Evolutionary conservation across 2,888 invertebrate genomes (phyloP), one percentile per base, ranked within the genome.

Genomic region (Pegoplata infirma): DNA sequence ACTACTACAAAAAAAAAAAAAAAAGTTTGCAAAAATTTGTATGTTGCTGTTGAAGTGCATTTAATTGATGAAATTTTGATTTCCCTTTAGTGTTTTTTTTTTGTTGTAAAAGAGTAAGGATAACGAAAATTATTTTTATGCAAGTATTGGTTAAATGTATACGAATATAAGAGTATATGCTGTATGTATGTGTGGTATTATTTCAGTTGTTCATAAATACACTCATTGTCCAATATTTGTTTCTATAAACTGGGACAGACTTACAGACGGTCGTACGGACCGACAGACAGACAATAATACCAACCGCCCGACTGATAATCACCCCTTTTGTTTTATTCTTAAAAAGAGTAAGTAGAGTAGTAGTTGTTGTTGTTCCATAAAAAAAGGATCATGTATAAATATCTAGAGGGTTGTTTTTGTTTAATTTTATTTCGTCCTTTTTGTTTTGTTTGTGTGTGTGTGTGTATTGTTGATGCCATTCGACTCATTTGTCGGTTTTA

Each of bases 1-100:
- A n/a, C n/a, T n/a, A 12, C 36, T n/a, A n/a, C n/a, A 40, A 40
- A 12, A n/a, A n/a, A n/a, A 40, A 12, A 40, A n/a, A 40, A n/a
- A 40, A 40, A 2, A 12, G 4, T 40, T 40, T 12, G 36, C 36
- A 40, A 40, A 40, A 40, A 40, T 40, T n/a, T 25, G 25, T 69
- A 44, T 64, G 47, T 19, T 63, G 67, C 49, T 46, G 56, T 61
- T 64, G 56, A 76, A 71, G 56, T 67, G 55, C 61, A 75, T 61
- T 72, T 71, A 76, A 71, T 79, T 75, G 76, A 76, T 76, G 71
- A 75, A 75, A 76, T 67, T 71, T 66, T 55, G 61, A 71, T 71
- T 76, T 72, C 63, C 76, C 58, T 68, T 76, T 64, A 25, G 46
- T 14, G 63, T 36, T 47, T 49, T 55, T 5, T 46, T 36, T 47